A percentile compares a stretch with the other conserved stretches of the same genome.
phyloP scores from a whole-genome alignment of 2,888 invertebrate genomes.

The Hemithea aestivaria region DNA sequence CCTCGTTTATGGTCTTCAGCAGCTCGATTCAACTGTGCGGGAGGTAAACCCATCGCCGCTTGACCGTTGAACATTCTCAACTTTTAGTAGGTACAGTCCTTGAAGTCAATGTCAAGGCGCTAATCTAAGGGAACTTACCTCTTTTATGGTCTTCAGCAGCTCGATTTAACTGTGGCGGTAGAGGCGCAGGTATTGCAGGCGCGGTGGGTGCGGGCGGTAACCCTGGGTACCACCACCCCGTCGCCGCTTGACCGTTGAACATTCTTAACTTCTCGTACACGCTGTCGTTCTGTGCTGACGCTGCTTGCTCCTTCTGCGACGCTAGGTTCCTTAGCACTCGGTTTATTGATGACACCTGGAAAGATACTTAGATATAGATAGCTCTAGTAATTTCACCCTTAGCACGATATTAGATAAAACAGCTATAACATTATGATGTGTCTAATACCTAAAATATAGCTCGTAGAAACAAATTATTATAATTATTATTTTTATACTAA shows the following conservation, averaged over 20 bases:
- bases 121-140: no score
- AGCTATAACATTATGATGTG: no score
- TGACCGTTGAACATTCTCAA: constrained; percentile 96
- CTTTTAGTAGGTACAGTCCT: constrained; percentile 96
- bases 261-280: constrained; percentile 96
- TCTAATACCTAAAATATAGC: no score
- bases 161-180: constrained; percentile 79
- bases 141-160: constrained; percentile 86
- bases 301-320: constrained; percentile 96
- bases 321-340: constrained; percentile 97
- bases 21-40: constrained; percentile 81
- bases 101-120: no score
- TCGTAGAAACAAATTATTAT: no score
- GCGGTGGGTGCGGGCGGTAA: constrained; percentile 86
- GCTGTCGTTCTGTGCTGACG: constrained; percentile 89
- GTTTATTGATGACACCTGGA: constrained; percentile 98
- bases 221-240: constrained; percentile 92
- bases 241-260: constrained; percentile 93
- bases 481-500: no score
- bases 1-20: constrained; percentile 89
- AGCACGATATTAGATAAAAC: no score
- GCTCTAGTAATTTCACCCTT: no score
- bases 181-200: constrained; percentile 85
- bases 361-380: constrained; percentile 2
- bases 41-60: constrained; percentile 86